Evolutionary conservation across 2,888 invertebrate species (phyloP).

Genomic region (Clusia tigrina): DNA sequence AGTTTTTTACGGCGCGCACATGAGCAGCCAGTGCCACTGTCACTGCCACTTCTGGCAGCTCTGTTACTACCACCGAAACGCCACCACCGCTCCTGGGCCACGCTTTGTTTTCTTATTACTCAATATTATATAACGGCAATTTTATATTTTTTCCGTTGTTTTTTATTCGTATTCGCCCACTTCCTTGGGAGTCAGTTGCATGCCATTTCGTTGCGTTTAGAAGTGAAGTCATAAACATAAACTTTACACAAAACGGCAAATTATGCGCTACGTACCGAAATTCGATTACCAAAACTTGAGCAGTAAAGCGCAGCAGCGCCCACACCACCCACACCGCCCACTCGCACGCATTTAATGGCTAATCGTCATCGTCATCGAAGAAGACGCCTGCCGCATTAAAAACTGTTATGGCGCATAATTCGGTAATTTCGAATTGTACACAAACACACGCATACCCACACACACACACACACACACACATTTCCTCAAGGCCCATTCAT

Average conservation of each 20-base stretch:
- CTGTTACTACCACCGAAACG: background rate
- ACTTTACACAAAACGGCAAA: slow-evolving; percentile 12
- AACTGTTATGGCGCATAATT: slow-evolving; percentile 5
- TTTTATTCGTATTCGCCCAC: slow-evolving; percentile 9
- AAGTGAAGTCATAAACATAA: slow-evolving; percentile 14
- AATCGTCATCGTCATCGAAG: slow-evolving; percentile 28
- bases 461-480: background rate
- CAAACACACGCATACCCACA: background rate
- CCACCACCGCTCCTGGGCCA: no score
- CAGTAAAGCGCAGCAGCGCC: background rate
- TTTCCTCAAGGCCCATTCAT: background rate
- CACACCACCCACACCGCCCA: background rate
- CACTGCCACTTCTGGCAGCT: background rate
- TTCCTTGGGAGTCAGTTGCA: slow-evolving; percentile 20
- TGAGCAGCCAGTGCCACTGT: slow-evolving; percentile 23
- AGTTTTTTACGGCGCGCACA: slow-evolving; percentile 41
- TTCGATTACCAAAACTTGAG: slow-evolving; percentile 30
- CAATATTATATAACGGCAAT: slow-evolving; percentile 43
- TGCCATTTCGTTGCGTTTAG: slow-evolving; percentile 38
- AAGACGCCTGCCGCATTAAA: slow-evolving; percentile 7
- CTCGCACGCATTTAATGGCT: slow-evolving; percentile 34
- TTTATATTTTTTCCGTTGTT: slow-evolving; percentile 36
- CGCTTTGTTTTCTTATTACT: slow-evolving; percentile 42
- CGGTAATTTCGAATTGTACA: background rate
- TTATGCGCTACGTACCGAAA: slow-evolving; percentile 29